phyloP scores from a whole-genome alignment of 1,140 invertebrate genomes.

The Pseudobourletiella spinata region DNA sequence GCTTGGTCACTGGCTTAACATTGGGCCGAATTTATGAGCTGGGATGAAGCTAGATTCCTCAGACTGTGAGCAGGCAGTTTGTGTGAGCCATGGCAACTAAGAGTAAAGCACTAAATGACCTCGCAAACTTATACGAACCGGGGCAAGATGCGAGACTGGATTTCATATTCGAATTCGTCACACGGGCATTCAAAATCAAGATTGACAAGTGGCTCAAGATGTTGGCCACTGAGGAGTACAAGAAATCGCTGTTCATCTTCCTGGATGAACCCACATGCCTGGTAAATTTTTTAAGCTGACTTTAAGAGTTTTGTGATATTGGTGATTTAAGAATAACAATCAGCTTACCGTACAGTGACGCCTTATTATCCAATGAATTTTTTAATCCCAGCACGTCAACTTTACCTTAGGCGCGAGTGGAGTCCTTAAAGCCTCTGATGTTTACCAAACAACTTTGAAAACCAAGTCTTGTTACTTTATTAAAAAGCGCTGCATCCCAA shows the following conservation, averaged over 20 bases:
- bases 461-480: conserved; percentile 86
- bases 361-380: too few relatives aligned
- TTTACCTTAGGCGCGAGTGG: conserved; percentile 49
- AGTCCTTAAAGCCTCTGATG: conserved; percentile 63
- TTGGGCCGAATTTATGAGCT: too few relatives aligned
- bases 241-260: conserved; percentile 68
- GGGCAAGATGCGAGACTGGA: conserved; percentile 62
- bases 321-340: too few relatives aligned
- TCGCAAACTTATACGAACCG: too few relatives aligned
- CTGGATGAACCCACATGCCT: conserved; percentile 52
- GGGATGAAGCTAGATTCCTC: too few relatives aligned
- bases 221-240: conserved; percentile 70
- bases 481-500: conserved; percentile 57
- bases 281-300: background rate
- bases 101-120: too few relatives aligned
- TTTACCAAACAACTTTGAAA: conserved; percentile 70
- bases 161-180: conserved; percentile 72
- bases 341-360: too few relatives aligned
- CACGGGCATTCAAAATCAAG: conserved; percentile 80
- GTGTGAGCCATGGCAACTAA: too few relatives aligned
- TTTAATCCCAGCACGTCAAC: too few relatives aligned
- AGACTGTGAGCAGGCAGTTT: too few relatives aligned
- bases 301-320: too few relatives aligned
- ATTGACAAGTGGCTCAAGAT: conserved; percentile 84
- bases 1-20: too few relatives aligned